phyloP scores from a whole-genome alignment of 2,113 vertebrate genomes.

The Chaetorhynchus papuensis region DNA sequence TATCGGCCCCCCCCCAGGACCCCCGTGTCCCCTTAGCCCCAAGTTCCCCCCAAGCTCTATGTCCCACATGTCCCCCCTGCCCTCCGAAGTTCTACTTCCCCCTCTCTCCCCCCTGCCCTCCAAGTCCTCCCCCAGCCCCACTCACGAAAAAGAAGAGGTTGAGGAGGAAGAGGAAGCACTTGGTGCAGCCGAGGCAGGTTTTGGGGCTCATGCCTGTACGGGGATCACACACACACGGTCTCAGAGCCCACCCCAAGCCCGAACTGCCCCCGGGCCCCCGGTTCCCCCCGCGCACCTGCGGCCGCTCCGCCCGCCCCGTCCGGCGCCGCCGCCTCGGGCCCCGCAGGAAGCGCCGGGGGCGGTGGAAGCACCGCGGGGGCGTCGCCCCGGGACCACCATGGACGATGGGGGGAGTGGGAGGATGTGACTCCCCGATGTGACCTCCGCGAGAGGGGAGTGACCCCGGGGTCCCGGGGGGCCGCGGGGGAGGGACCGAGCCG shows the following conservation, averaged over 20 bases:
- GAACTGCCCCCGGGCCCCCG: background rate
- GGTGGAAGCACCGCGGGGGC: background rate
- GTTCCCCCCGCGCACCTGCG: background rate
- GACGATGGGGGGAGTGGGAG: background rate
- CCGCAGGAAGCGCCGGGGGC: background rate
- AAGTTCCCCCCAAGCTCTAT: background rate
- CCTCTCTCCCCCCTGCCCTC: no score
- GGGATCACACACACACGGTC: background rate
- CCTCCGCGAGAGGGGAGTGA: background rate
- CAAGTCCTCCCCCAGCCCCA: background rate
- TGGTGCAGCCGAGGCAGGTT: background rate
- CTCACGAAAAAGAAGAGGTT: background rate
- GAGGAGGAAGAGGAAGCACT: background rate
- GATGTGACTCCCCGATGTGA: background rate
- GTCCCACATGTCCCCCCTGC: background rate
- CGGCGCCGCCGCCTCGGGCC: background rate
- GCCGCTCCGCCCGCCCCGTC: background rate
- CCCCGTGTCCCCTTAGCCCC: background rate
- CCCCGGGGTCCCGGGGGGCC: no score
- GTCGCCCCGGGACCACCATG: background rate
- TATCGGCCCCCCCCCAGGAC: no score
- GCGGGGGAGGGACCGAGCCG: no score
- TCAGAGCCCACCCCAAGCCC: background rate
- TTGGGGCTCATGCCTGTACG: background rate
- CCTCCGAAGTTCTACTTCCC: background rate